A percentile compares a stretch with the other conserved stretches of the same genome.
Conservation (phyloP, 2,797 vertebrate species). For the Rhynchotus rufescens region DNA sequence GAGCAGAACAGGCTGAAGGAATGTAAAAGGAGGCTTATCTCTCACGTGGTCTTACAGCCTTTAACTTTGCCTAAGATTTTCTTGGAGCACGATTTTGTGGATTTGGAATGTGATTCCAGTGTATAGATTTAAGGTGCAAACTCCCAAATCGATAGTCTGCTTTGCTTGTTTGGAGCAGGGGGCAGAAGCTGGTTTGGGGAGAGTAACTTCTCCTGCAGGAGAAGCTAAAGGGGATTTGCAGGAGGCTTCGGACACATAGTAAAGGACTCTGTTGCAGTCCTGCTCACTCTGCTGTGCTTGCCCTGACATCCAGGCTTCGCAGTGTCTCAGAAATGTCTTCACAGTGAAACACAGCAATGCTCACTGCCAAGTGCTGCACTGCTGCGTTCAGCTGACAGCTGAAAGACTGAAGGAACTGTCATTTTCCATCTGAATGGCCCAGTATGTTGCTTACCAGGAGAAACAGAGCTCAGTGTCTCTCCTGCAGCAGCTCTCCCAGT, state of each 20-base stretch:
- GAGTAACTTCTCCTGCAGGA: background rate
- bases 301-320: background rate
- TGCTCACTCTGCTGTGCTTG: background rate
- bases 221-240: background rate
- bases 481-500: rapidly evolving
- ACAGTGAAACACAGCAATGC: background rate
- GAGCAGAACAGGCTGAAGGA: background rate
- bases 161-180: background rate
- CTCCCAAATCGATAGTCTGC: background rate
- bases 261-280: background rate
- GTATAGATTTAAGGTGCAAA: background rate
- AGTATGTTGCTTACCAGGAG: background rate
- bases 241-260: background rate
- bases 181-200: background rate
- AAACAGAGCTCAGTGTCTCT: background rate
- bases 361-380: background rate
- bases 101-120: background rate
- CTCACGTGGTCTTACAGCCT: background rate
- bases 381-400: background rate
- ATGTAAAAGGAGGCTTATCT: background rate
- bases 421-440: background rate
- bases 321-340: background rate
- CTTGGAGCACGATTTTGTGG: background rate
- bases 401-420: background rate
- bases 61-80: background rate